phyloP scores from a whole-genome alignment of 2,888 invertebrate species.

The Merodon equestris region DNA sequence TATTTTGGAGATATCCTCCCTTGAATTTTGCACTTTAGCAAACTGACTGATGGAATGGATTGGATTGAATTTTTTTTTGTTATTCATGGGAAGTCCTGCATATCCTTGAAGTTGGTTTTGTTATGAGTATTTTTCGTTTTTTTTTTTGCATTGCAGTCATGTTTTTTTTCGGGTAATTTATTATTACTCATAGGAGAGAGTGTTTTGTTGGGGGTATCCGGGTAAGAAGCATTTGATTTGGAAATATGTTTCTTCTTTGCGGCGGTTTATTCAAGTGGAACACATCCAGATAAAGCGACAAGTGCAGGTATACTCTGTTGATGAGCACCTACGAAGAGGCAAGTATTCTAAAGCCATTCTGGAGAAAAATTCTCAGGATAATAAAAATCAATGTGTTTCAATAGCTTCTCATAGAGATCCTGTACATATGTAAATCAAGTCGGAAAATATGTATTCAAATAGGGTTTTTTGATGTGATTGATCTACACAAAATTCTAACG shows the following conservation, averaged over 20 bases:
- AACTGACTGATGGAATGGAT: constrained; percentile 46
- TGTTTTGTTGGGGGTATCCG: constrained; percentile 39
- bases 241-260: constrained; percentile 32
- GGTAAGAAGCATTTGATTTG: constrained; percentile 54
- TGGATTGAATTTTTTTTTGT: constrained; percentile 48
- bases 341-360: too few species aligned
- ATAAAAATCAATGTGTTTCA: too few species aligned
- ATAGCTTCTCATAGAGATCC: too few species aligned
- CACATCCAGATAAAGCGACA: too few species aligned
- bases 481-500: too few species aligned
- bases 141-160: constrained; percentile 1
- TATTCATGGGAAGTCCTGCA: constrained; percentile 51
- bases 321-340: too few species aligned
- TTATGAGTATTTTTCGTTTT: constrained; percentile 26
- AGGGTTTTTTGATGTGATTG: too few species aligned
- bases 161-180: too few species aligned
- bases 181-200: constrained; percentile 9
- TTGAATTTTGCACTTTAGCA: constrained; percentile 56
- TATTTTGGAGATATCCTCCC: constrained; percentile 45
- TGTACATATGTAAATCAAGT: too few species aligned
- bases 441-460: too few species aligned
- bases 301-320: too few species aligned
- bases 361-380: too few species aligned
- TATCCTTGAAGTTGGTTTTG: constrained; percentile 16
- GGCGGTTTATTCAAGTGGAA: constrained; percentile 58